Evolutionary conservation across 2,797 vertebrate species (phyloP), one percentile per base, ranked within the genome.

Genomic region (Typhlichthys subterraneus): DNA sequence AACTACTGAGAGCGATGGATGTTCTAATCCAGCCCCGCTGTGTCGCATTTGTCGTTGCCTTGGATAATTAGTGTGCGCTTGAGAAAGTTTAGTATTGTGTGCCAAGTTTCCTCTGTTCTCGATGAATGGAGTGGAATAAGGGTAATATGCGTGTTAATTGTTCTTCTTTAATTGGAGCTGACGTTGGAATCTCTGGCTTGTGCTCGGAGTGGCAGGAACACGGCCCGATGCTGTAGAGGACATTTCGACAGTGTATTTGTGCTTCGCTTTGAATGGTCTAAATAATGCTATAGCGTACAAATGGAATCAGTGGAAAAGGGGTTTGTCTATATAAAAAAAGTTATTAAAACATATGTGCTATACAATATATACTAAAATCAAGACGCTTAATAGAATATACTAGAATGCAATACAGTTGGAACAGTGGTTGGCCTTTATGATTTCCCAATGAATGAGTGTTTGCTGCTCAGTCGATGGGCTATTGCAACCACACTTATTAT

Each of bases 111-210:
- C 77, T 73, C 11, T 83, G 87, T 86, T 85, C 79, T 66, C 15
- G 64, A 49, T 90, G 87, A 91, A 89, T 88, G 45, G 85, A 73
- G 86, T 82, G 70, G 83, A 91, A 94, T 88, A 88, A 80, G 93
- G 92, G 91, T 90, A 91, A 91, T 93, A 93, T 91, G 92, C 87
- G 88, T 85, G 90, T 92, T 94, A 95, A 96, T 96, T 96, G 95
- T 96, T 96, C 92, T 90, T 65, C 88, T 91, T 92, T 97, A 96
- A 97, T 96, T 95, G 93, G 85, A 93, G 90, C 83, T 94, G 96
- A 96, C 94, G 95, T 94, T 76, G 94, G 96, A 94, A 96, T 97
- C 93, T 85, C 74, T 75, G 93, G 85, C 90, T 89, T 87, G 53
- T 58, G 57, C 79, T 80, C 73, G 48, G 56, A 73, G 70, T 69